Evolutionary conservation across 2,797 vertebrate genomes (phyloP).

Genomic region (Balearica regulorum): DNA sequence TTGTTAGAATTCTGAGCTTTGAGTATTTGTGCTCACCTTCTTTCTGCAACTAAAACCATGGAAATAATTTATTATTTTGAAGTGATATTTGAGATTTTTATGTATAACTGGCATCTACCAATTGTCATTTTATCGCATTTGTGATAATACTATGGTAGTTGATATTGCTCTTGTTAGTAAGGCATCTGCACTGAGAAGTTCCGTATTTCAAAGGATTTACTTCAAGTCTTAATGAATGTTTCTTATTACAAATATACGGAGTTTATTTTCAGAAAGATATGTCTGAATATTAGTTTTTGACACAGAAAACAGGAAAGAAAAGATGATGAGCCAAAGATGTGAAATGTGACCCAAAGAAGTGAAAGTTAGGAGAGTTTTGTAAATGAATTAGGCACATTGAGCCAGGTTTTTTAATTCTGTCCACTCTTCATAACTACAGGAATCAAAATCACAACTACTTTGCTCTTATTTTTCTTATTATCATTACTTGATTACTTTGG

Average conservation of each 20-base stretch:
- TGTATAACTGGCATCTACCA: not conserved
- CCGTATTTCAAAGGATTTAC: not conserved
- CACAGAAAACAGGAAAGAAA: not conserved
- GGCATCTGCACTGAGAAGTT: not conserved
- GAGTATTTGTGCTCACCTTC: not conserved
- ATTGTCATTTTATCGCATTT: not conserved
- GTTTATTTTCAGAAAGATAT: not conserved
- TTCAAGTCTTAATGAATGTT: not conserved
- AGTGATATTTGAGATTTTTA: not conserved
- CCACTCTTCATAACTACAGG: not conserved
- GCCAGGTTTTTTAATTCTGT: not conserved
- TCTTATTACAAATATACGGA: not conserved
- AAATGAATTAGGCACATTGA: not conserved
- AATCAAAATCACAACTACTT: not conserved
- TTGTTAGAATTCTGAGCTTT: not conserved
- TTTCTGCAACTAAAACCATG: not conserved
- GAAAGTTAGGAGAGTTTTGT: not conserved
- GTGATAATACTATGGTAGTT: not conserved
- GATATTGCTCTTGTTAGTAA: not conserved
- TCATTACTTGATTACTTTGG: not conserved
- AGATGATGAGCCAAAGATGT: not conserved
- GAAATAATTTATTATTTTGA: not conserved
- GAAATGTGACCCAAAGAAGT: not conserved
- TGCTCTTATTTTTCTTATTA: not conserved
- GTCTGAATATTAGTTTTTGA: not conserved